Evolutionary conservation across 2,888 invertebrate genomes (phyloP).

Genomic region (Diarsia dahlii): DNA sequence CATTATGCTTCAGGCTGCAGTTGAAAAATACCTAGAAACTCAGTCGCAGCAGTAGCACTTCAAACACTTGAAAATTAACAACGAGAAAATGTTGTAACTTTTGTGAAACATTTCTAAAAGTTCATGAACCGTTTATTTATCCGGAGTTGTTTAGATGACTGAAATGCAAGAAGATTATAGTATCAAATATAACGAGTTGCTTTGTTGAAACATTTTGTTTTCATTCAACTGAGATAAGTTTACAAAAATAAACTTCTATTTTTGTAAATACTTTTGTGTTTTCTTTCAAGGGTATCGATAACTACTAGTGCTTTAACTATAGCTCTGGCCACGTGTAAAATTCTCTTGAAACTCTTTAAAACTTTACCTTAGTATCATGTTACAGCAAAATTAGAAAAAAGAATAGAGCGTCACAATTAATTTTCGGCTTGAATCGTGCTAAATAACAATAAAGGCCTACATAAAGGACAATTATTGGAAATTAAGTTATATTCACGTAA

Average conservation of each 20-base stretch:
- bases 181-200: background rate
- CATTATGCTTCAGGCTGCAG: background rate
- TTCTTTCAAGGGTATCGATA: slow-evolving; percentile 6
- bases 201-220: slow-evolving; percentile 21
- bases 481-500: too few relatives aligned
- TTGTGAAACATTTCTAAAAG: background rate
- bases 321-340: too few relatives aligned
- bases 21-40: background rate
- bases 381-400: too few relatives aligned
- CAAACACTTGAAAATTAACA: background rate
- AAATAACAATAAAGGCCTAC: too few relatives aligned
- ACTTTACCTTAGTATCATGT: too few relatives aligned
- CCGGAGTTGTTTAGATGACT: background rate
- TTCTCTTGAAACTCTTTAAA: background rate
- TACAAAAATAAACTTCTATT: background rate
- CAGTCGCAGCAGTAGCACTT: background rate
- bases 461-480: too few relatives aligned
- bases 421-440: background rate
- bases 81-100: background rate
- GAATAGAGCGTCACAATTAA: too few relatives aligned
- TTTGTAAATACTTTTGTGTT: background rate
- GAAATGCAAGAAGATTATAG: slow-evolving; percentile 8
- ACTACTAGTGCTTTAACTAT: background rate
- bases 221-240: background rate
- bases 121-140: background rate